Evolutionary conservation across 2,888 invertebrate genomes (phyloP), one percentile per base, ranked within the genome.

Genomic region (Thelaira solivaga): DNA sequence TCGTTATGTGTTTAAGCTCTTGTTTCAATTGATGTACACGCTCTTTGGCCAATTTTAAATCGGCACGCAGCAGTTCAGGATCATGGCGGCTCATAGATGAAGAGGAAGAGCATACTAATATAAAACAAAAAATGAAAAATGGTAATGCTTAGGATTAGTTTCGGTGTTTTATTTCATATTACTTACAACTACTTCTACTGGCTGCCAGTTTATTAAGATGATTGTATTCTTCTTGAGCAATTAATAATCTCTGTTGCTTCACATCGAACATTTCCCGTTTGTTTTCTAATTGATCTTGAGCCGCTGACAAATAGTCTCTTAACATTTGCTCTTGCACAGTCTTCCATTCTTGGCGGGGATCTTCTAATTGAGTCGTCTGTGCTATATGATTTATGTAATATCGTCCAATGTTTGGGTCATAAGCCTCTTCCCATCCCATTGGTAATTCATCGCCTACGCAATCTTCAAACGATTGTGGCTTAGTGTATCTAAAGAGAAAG

Each of bases 371-470:
- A 87, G 97, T 98, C 86, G 94, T 94, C 92, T 97, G 97, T 90
- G 94, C 96, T 90, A 96, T 94, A 91, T 98, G 98, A 91, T 98
- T 96, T 90, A 97, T 97, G 90, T 96, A 98, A 91, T 98, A 98
- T 81, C 95, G 93, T 82, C 98, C 98, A 88, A 98, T 95, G 89
- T 96, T 95, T 82, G 94, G 94, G 90, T 98, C 97, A 90, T 94
- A 96, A 53, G 95, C 94, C 91, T 97, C 96, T 90, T 98, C 98
- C 98, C 98, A 98, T 82, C 98, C 98, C 86, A 97, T 92, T 55
- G 98, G 98, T 88, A 98, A 90, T 90, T 98, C 98, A 92, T 98
- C 97, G 86, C 97, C 98, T 88, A 97, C 95, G 90, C 98, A 98
- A 90, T 98, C 98, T 84, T 98, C 97, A 91, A 98, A 98, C 76